phyloP scores from a whole-genome alignment of 2,888 invertebrate species.

The Meteorus colon region DNA sequence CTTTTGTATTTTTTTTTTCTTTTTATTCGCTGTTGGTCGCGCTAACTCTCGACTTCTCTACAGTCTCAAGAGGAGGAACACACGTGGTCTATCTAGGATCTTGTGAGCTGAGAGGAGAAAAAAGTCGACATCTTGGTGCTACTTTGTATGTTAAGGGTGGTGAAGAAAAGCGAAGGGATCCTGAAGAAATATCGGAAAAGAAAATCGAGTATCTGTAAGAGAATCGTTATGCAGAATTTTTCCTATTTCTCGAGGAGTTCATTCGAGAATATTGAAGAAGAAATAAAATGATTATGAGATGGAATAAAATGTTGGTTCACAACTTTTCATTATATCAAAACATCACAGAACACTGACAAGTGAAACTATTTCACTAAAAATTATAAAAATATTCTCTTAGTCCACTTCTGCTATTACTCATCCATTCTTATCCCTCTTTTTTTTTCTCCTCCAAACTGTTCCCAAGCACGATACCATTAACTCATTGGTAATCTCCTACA shows the following conservation, averaged over 20 bases:
- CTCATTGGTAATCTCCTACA: constrained; percentile 11
- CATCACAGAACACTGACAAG: too few species aligned
- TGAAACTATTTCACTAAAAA: too few species aligned
- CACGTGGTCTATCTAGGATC: constrained; percentile 31
- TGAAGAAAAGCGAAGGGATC: constrained; percentile 29
- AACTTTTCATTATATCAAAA: too few species aligned
- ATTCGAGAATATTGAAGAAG: background rate
- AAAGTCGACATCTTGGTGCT: constrained; percentile 44
- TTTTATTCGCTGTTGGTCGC: constrained; percentile 6
- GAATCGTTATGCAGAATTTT: constrained; percentile 25
- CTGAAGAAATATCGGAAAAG: background rate
- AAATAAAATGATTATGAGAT: background rate
- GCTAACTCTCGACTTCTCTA: constrained; percentile 26
- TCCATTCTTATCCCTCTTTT: background rate
- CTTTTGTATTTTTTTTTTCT: background rate
- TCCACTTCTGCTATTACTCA: background rate
- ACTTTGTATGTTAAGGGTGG: background rate
- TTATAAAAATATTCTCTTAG: background rate
- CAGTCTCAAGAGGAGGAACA: constrained; percentile 14
- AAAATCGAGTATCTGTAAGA: constrained; percentile 1
- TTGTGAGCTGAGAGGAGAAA: constrained; percentile 26
- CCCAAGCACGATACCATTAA: constrained; percentile 22
- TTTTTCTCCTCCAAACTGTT: constrained; percentile 10
- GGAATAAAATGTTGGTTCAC: background rate
- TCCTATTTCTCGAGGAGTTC: background rate